phyloP scores from a whole-genome alignment of 2,797 vertebrate species.

The Malacoraja senta region DNA sequence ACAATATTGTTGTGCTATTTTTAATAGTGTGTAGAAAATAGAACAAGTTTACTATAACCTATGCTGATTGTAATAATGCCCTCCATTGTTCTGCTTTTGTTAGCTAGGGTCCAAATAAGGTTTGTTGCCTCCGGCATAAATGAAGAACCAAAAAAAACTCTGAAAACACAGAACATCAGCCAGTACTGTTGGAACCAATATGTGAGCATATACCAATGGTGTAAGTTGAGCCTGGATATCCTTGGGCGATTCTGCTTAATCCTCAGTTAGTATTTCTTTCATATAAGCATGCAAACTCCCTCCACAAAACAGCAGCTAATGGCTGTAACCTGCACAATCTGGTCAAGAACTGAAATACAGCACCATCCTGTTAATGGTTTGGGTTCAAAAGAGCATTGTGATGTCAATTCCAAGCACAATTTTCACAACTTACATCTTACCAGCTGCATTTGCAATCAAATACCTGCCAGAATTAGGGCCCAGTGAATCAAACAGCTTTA shows the following conservation, averaged over 20 bases:
- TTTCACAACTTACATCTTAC: conserved; percentile 8
- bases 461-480: background rate
- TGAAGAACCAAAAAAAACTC: background rate
- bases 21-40: background rate
- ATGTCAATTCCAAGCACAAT: conserved; percentile 14
- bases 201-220: background rate
- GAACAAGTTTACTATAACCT: background rate
- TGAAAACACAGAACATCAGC: background rate
- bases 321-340: background rate
- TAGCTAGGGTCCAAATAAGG: background rate
- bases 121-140: background rate
- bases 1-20: background rate
- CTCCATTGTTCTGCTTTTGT: background rate
- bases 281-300: background rate
- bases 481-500: background rate
- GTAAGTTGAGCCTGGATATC: background rate
- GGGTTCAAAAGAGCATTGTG: background rate
- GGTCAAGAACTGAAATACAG: conserved; percentile 5
- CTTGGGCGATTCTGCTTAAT: background rate
- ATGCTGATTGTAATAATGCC: background rate
- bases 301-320: background rate
- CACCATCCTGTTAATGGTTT: background rate
- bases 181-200: background rate
- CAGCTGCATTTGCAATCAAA: background rate
- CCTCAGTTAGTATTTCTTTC: conserved; percentile 1